phyloP scores from a whole-genome alignment of 2,888 invertebrate genomes.

The Lasioglossum marginatum region DNA sequence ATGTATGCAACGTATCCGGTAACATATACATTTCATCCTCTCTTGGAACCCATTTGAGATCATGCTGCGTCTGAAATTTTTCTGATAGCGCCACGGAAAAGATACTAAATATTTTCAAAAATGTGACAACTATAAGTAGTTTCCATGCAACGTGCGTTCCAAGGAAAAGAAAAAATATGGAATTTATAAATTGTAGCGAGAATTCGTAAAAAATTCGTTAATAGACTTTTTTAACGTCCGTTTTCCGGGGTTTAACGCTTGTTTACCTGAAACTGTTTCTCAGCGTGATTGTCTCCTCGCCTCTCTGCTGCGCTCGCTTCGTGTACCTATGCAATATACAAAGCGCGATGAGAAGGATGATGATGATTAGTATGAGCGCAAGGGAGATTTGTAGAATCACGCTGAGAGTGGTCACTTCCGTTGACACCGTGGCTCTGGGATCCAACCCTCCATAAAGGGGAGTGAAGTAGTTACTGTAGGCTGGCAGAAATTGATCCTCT shows the following conservation, averaged over 20 bases:
- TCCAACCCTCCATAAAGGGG: slow-evolving; percentile 90
- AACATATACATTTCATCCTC: background rate
- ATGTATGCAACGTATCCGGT: background rate
- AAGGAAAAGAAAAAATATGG: too few species aligned
- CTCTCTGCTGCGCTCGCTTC: slow-evolving; percentile 88
- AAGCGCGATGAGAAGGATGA: slow-evolving; percentile 87
- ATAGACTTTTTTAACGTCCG: background rate
- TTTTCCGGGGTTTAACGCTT: background rate
- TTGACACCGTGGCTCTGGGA: slow-evolving; percentile 82
- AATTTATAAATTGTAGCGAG: background rate
- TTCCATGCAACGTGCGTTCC: too few species aligned
- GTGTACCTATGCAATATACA: slow-evolving; percentile 89
- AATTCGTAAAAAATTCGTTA: background rate
- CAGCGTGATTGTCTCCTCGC: slow-evolving; percentile 89
- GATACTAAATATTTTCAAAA: background rate
- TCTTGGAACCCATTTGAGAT: background rate
- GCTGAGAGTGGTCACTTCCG: slow-evolving; percentile 85
- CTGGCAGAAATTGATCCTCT: slow-evolving; percentile 85
- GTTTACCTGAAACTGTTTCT: slow-evolving; percentile 88
- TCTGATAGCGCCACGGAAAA: background rate
- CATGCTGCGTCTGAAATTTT: background rate
- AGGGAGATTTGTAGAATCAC: slow-evolving; percentile 89
- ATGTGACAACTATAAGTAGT: too few species aligned
- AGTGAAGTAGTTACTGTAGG: slow-evolving; percentile 92
- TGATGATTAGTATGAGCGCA: slow-evolving; percentile 87